Evolutionary conservation across 1,140 invertebrate species (phyloP), one percentile per base, ranked within the genome.

Genomic region (Drosophila eugracilis): DNA sequence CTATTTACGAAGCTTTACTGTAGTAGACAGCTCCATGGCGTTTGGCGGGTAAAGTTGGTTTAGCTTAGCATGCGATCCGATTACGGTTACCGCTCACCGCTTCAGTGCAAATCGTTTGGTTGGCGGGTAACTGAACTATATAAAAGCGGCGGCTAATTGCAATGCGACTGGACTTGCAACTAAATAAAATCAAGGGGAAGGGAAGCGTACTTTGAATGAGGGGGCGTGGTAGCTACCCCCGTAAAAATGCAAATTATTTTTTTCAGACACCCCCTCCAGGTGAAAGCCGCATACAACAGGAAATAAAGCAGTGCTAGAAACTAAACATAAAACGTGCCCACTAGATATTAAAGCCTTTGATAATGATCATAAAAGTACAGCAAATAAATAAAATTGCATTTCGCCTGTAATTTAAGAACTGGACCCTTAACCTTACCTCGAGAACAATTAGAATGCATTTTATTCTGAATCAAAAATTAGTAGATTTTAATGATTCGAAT

Each of bases 21-120:
- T 62, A 17, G 6, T 47, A 21, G 24, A 14, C 21, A 7, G 36
- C 36, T 6, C n/a, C 7, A 15, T 63, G 17, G 12, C 37, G 3
- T 5, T 28, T 37, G 50, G n/a, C 52, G 50, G 58, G 17, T 28
- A 41, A 26, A 32, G 42, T 74, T 60, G 59, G 63, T 73, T 70
- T 57, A 67, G 58, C 55, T 81, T 86, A 78, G 74, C 81, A 86
- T 86, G 83, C 81, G 81, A 86, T 86, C 81, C 77, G 83, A 81
- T 86, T 86, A 81, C 81, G 73, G 47, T 55, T 77, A 69, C 47
- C 57, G 32, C 65, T 78, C 63, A 42, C 52, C 79, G 79, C 57
- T 79, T 42, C 77, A 77, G 57, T 85, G 81, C 71, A 53, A 85
- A 54, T 47, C 49, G 42, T 53, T 66, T 34, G 63, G 28, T 32